phyloP scores from a whole-genome alignment of 2,888 invertebrate species.

The Drosophila anomelani region DNA sequence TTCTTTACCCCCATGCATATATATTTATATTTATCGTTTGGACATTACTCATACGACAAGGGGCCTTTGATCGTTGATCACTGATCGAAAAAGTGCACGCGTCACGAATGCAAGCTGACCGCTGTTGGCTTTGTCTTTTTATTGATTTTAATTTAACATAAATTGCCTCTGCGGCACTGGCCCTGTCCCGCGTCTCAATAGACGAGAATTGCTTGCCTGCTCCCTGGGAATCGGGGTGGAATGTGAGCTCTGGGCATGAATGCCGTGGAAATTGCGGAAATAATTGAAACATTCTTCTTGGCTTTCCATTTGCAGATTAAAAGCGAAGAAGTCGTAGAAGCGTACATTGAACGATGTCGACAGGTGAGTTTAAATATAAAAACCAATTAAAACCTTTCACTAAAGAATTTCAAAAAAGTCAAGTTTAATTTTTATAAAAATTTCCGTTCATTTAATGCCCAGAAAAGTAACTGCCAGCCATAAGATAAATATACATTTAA shows the following conservation, averaged over 20 bases:
- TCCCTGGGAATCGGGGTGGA: conserved; percentile 27
- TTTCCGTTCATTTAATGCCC: too few species aligned
- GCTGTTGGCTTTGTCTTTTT: conserved; percentile 40
- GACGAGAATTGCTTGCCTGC: conserved; percentile 29
- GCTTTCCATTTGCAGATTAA: conserved; percentile 87
- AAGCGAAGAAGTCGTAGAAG: conserved; percentile 89
- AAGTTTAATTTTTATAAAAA: not conserved
- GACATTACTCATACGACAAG: conserved; percentile 63
- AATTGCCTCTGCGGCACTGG: conserved; percentile 58
- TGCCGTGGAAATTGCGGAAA: conserved; percentile 46
- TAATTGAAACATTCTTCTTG: conserved; percentile 32
- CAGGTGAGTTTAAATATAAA: conserved; percentile 87
- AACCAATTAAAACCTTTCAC: not conserved
- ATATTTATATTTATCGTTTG: not conserved
- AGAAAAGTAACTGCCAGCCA: not conserved
- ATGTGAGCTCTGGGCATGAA: conserved; percentile 21
- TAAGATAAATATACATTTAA: not conserved
- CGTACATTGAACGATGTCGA: conserved; percentile 91
- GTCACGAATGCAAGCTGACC: conserved; percentile 51
- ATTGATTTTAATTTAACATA: conserved; percentile 72
- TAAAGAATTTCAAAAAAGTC: not conserved
- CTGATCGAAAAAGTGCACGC: conserved; percentile 28
- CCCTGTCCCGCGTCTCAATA: conserved; percentile 42
- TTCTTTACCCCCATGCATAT: not conserved
- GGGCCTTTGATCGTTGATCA: conserved; percentile 20